These are phyloP conservation scores for Phrixothrix hirtus DNA, from an alignment of 2,888 invertebrate genomes.

Conservation along the genomic window DNA sequence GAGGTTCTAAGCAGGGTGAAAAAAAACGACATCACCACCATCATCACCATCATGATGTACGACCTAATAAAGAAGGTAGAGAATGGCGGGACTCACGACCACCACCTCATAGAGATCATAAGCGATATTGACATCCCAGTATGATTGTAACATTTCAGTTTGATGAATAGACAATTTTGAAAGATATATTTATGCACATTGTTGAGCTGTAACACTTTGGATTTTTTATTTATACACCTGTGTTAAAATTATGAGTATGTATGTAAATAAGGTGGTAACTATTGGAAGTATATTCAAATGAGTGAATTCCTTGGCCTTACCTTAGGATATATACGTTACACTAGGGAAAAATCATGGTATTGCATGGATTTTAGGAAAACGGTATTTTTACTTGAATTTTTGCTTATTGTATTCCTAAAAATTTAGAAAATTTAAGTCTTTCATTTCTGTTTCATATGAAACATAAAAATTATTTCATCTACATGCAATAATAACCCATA, in stretches of 20 bases:
- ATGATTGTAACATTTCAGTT: conserved; percentile 53
- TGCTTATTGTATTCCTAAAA: too few relatives aligned
- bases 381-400: too few relatives aligned
- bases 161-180: conserved; percentile 42
- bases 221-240: conserved; percentile 5
- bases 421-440: too few relatives aligned
- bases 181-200: conserved; percentile 16
- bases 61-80: conserved; percentile 61
- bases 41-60: conserved; percentile 71
- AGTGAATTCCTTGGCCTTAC: conserved; percentile 47
- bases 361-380: too few relatives aligned
- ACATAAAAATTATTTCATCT: too few relatives aligned
- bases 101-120: conserved; percentile 62
- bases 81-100: conserved; percentile 59
- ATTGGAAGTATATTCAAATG: conserved; percentile 9
- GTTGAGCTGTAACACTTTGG: conserved; percentile 17
- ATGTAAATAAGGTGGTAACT: conserved; percentile 27
- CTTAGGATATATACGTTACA: too few relatives aligned
- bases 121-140: conserved; percentile 57
- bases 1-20: conserved; percentile 57
- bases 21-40: conserved; percentile 75
- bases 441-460: too few relatives aligned
- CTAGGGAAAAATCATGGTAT: neutral
- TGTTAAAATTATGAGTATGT: conserved; percentile 11
- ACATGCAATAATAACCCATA: too few relatives aligned